A percentile compares a stretch with the other conserved stretches of the same genome.
Evolutionary conservation across 2,888 invertebrate species (phyloP).

Genomic region (Eristalinus aeneus): DNA sequence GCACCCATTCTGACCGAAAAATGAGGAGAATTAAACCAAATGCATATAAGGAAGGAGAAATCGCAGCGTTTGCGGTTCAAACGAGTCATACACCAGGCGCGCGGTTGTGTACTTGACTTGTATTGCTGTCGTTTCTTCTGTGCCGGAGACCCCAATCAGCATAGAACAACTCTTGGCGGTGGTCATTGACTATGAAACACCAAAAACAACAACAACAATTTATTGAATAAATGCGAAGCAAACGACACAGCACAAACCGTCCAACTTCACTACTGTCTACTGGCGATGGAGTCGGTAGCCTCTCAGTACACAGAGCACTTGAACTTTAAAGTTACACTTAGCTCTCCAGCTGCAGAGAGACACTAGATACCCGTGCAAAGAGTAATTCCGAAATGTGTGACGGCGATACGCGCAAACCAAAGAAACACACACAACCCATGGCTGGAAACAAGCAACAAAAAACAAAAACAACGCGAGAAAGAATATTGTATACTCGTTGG

Average conservation of each 20-base stretch:
- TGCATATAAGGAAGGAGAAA: constrained; percentile 64
- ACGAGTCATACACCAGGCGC: constrained; percentile 31
- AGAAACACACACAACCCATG: constrained; percentile 20
- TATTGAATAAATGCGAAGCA: constrained; percentile 32
- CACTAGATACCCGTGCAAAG: constrained; percentile 30
- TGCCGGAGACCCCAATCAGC: constrained; percentile 65
- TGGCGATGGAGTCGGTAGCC: background rate
- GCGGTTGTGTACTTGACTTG: background rate
- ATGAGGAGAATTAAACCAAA: constrained; percentile 26
- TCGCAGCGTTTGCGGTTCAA: constrained; percentile 51
- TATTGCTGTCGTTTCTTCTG: constrained; percentile 18
- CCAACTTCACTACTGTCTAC: constrained; percentile 18
- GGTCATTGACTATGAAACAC: constrained; percentile 63
- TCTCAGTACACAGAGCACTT: constrained; percentile 46
- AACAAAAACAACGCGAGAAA: constrained; percentile 8
- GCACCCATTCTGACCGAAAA: constrained; percentile 33
- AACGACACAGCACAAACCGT: constrained; percentile 41
- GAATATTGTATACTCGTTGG: background rate
- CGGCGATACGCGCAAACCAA: background rate
- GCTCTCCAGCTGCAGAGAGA: constrained; percentile 47
- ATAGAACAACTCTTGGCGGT: constrained; percentile 64
- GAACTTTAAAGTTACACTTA: constrained; percentile 59
- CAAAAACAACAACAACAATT: constrained; percentile 18
- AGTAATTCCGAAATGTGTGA: constrained; percentile 49
- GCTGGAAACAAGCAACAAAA: constrained; percentile 1